Evolutionary conservation across 2,888 invertebrate genomes (phyloP), one percentile per base, ranked within the genome.

Genomic region (Rhyacophila evoluta): DNA sequence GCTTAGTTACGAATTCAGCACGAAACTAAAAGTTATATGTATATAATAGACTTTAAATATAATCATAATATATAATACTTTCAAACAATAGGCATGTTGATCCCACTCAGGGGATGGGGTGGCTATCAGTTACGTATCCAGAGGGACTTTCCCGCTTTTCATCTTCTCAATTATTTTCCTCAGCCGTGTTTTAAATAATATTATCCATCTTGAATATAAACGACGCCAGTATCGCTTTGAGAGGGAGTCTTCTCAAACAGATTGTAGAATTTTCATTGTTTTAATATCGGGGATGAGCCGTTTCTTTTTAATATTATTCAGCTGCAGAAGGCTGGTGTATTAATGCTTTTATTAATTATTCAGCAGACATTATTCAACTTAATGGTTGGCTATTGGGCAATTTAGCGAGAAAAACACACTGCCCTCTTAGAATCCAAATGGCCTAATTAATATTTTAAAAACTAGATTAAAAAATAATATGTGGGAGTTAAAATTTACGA

Each of bases 171-270:
- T 55, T 55, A 55, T 55, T 55, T 55, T 55, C 25, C 55, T 6
- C 19, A 19, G 55, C 55, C 55, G 55, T 55, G 55, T 55, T 55
- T 55, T 55, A 55, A 55, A 55, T 55, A 55, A 55, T 55, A 55
- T 55, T 55, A 55, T 55, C 55, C 55, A 55, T 55, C 55, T 55
- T 55, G 55, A 55, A 55, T 55, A 55, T 55, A 55, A 55, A 55
- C 55, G 55, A 55, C 19, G 10, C 8, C 19, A 19, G 25, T 15
- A 55, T 55, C 55, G 55, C 55, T 55, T 55, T 55, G 55, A 55
- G 55, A 55, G 25, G 3, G 19, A 25, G 15, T 19, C 12, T 55
- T 55, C 55, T 55, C 55, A 55, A 55, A 55, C 55, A 55, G 55
- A 55, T 55, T 55, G 3, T 55, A 55, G 55, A 55, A 55, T 55